Conservation (phyloP, 2,113 vertebrate species). For the Etheostoma spectabile region DNA sequence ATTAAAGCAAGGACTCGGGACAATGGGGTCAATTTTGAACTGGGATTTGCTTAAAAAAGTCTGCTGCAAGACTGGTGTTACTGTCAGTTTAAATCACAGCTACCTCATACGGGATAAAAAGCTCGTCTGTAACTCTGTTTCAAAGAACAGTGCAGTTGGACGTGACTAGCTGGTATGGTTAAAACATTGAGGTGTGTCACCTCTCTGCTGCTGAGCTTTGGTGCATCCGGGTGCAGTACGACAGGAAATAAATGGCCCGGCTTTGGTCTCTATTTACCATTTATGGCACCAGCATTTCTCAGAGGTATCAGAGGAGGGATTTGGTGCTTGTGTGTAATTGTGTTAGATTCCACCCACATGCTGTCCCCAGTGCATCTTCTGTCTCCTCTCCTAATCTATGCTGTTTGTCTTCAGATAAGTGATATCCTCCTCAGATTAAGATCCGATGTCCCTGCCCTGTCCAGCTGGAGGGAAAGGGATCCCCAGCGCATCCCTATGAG, state of each 20-base stretch:
- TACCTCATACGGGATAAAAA: neutral
- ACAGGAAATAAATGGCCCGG: conserved; percentile 70
- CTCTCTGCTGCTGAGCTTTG: conserved; percentile 29
- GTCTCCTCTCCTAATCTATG: conserved; percentile 85
- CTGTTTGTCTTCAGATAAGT: conserved; percentile 85
- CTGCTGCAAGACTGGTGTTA: neutral
- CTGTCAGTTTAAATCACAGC: neutral
- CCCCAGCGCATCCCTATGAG: conserved; percentile 63
- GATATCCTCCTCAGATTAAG: conserved; percentile 83
- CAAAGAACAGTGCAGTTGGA: neutral
- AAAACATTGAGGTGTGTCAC: conserved; percentile 10
- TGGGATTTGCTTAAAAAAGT: conserved; percentile 12
- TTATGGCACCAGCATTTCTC: conserved; percentile 73
- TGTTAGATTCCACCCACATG: conserved; percentile 84
- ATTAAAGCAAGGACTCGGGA: conserved; percentile 17
- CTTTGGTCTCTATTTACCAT: conserved; percentile 76
- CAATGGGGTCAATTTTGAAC: neutral
- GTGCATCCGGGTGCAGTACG: conserved; percentile 38
- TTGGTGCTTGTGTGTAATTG: conserved; percentile 84
- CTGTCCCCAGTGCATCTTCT: conserved; percentile 82
- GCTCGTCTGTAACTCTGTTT: neutral
- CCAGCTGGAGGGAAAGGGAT: conserved; percentile 71
- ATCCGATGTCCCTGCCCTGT: conserved; percentile 74
- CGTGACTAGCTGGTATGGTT: neutral
- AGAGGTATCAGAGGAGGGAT: conserved; percentile 73